Evolutionary conservation across 2,888 invertebrate genomes (phyloP).

Genomic region (Mimachlamys varia): DNA sequence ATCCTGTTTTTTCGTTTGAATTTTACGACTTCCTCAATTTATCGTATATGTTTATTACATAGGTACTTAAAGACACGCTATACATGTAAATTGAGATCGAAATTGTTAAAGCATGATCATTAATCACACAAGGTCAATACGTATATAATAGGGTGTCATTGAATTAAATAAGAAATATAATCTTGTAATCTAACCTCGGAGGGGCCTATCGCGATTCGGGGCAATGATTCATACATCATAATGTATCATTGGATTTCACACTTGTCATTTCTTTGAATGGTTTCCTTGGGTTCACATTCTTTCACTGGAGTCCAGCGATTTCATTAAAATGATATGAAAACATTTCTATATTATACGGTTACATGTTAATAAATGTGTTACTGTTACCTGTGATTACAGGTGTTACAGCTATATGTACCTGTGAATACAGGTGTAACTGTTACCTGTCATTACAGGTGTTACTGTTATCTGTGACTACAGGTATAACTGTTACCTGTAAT

Average conservation of each 20-base stretch:
- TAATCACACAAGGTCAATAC: not conserved
- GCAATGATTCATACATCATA: not conserved
- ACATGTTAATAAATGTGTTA: too few species aligned
- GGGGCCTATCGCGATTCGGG: not conserved
- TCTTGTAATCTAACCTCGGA: not conserved
- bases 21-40: not conserved
- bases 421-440: too few species aligned
- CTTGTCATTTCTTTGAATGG: not conserved
- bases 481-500: too few species aligned
- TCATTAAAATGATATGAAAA: not conserved
- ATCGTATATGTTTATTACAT: too few species aligned
- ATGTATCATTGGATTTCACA: not conserved
- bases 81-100: not conserved
- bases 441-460: too few species aligned
- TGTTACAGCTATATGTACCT: too few species aligned
- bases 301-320: not conserved
- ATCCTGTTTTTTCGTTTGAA: too few species aligned
- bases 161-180: not conserved
- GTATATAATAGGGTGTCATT: not conserved
- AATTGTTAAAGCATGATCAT: not conserved
- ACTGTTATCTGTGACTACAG: too few species aligned
- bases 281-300: not conserved
- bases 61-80: too few species aligned
- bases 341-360: too few species aligned
- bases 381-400: too few species aligned